phyloP scores from a whole-genome alignment of 2,797 vertebrate genomes.

The Lagodon rhomboides region DNA sequence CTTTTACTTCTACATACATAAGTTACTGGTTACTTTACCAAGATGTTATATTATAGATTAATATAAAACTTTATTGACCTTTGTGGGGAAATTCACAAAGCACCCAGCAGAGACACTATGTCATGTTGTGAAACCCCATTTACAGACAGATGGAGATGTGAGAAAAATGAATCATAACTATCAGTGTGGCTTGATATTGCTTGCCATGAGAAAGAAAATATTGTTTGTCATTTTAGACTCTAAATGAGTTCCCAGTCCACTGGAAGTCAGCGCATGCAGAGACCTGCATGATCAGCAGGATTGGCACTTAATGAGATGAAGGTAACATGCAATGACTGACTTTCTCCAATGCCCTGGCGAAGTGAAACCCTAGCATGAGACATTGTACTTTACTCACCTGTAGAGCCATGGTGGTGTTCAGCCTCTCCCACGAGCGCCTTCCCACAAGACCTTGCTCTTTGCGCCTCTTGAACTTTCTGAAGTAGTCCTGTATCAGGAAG shows the following conservation, averaged over 20 bases:
- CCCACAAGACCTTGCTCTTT: conserved; percentile 99
- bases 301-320: not conserved
- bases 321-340: not conserved
- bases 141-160: not conserved
- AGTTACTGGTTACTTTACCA: too few relatives aligned
- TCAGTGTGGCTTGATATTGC: not conserved
- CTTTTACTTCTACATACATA: too few relatives aligned
- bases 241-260: not conserved
- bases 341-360: not conserved
- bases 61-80: too few relatives aligned
- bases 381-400: conserved; percentile 87
- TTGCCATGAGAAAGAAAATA: not conserved
- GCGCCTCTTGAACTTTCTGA: conserved; percentile 99
- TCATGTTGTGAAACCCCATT: too few relatives aligned
- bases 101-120: too few relatives aligned
- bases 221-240: not conserved
- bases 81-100: too few relatives aligned
- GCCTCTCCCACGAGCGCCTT: conserved; percentile 88
- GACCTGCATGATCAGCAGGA: not conserved
- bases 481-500: conserved; percentile 99
- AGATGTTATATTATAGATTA: too few relatives aligned
- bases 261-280: not conserved
- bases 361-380: not conserved
- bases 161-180: not conserved
- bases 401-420: conserved; percentile 93